Conservation (phyloP, 2,888 invertebrate species). For the Patella ulyssiponensis region DNA sequence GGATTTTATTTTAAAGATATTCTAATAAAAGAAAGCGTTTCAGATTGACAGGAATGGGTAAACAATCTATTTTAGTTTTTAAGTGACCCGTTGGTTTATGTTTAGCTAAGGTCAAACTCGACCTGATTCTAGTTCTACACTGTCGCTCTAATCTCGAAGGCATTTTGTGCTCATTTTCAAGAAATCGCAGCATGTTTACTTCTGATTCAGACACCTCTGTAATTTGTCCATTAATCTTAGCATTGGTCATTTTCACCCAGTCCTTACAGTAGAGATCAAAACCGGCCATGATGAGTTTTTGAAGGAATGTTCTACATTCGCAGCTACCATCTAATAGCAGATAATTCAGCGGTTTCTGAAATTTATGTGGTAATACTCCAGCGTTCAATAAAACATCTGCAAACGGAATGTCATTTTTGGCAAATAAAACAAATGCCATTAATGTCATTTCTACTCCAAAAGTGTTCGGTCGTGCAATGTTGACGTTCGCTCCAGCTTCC, state of each 20-base stretch:
- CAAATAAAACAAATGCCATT: constrained; percentile 29
- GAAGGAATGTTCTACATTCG: constrained; percentile 20
- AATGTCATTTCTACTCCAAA: constrained; percentile 30
- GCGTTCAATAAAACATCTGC: constrained; percentile 27
- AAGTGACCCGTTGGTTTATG: constrained; percentile 9
- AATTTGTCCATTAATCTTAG: constrained; percentile 11
- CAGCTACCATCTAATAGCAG: constrained; percentile 23
- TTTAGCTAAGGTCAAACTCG: not conserved
- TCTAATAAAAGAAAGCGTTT: constrained; percentile 22
- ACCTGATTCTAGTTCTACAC: constrained; percentile 25
- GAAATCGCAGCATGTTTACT: constrained; percentile 25
- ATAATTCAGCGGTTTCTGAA: constrained; percentile 29
- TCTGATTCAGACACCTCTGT: constrained; percentile 21
- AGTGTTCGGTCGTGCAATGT: constrained; percentile 31
- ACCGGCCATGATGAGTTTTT: constrained; percentile 29
- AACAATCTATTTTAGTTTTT: constrained; percentile 8
- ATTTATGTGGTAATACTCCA: constrained; percentile 24
- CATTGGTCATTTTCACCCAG: constrained; percentile 24
- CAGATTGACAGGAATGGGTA: constrained; percentile 22
- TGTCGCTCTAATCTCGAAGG: constrained; percentile 18
- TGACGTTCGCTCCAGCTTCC: constrained; percentile 30
- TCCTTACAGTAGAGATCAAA: constrained; percentile 28
- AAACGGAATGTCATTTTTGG: constrained; percentile 27
- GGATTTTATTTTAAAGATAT: not conserved
- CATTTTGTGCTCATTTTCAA: constrained; percentile 18